phyloP scores from a whole-genome alignment of 2,113 vertebrate species.

The Brachyhypopomus gauderio region DNA sequence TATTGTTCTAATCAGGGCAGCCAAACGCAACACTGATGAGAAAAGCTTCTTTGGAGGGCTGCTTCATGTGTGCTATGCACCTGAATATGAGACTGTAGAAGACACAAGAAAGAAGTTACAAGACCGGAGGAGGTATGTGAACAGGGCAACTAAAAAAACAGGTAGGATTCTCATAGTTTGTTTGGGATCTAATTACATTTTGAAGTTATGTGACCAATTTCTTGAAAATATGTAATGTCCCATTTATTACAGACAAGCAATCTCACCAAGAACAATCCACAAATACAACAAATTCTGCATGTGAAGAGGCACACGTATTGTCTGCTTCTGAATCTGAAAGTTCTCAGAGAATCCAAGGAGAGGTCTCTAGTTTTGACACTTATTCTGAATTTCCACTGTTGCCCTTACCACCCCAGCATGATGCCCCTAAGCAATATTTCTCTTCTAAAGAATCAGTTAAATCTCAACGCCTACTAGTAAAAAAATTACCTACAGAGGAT shows the following conservation, averaged over 20 bases:
- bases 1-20: constrained; percentile 75
- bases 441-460: constrained; percentile 22
- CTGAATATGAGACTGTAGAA: constrained; percentile 93
- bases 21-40: constrained; percentile 92
- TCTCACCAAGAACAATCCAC: constrained; percentile 41
- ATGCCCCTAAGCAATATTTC: constrained; percentile 28
- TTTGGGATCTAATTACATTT: no score
- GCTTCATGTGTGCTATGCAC: constrained; percentile 94
- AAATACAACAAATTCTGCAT: constrained; percentile 19
- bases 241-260: constrained; percentile 62
- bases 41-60: constrained; percentile 92
- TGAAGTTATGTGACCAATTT: background rate
- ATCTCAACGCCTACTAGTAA: constrained; percentile 26
- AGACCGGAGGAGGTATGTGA: constrained; percentile 84
- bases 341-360: background rate
- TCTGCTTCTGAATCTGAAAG: constrained; percentile 27
- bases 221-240: background rate
- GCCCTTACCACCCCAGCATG: constrained; percentile 67
- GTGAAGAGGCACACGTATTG: constrained; percentile 5
- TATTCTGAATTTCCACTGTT: constrained; percentile 66
- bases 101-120: constrained; percentile 92
- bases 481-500: constrained; percentile 65
- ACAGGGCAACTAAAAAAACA: constrained; percentile 77
- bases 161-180: constrained; percentile 67
- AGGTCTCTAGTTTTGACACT: constrained; percentile 46